These are phyloP conservation scores for Taurulus bubalis DNA, from an alignment of 2,113 vertebrate species.

Conservation along the genomic window DNA sequence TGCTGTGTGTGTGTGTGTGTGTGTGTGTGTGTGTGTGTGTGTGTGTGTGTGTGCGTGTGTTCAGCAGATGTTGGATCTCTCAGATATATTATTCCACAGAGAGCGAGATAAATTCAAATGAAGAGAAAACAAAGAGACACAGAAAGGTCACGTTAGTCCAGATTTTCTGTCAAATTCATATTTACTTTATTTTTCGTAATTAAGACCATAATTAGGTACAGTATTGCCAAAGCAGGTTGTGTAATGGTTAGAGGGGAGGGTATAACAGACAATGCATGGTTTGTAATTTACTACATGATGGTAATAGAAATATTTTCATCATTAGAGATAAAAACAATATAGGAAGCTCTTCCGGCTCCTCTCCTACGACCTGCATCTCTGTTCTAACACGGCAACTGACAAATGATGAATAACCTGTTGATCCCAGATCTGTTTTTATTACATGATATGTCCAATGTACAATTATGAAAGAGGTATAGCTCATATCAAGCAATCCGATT, in stretches of 20 bases:
- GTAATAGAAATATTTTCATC: too few species aligned
- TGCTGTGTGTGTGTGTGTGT: neutral
- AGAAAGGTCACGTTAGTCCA: neutral
- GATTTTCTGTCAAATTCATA: neutral
- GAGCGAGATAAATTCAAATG: slow-evolving; percentile 6
- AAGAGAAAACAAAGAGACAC: slow-evolving; percentile 27
- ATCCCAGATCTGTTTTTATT: neutral
- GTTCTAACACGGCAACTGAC: too few species aligned
- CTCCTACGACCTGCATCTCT: neutral
- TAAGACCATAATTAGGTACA: slow-evolving; percentile 3
- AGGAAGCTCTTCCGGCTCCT: neutral
- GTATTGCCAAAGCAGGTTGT: neutral
- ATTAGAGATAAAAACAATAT: too few species aligned
- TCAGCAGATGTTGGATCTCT: slow-evolving; percentile 44
- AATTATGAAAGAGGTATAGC: neutral
- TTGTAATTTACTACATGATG: neutral
- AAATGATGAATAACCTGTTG: neutral
- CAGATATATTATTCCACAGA: slow-evolving; percentile 38
- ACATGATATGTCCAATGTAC: neutral
- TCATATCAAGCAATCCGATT: neutral
- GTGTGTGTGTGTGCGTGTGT: slow-evolving; percentile 4
- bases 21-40: neutral
- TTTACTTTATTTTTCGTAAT: neutral
- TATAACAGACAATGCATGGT: neutral
- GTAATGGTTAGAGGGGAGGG: neutral